A percentile compares a stretch with the other conserved stretches of the same genome.
phyloP scores from a whole-genome alignment of 64 coral and sea anemone species.

The Actinia tenebrosa region DNA sequence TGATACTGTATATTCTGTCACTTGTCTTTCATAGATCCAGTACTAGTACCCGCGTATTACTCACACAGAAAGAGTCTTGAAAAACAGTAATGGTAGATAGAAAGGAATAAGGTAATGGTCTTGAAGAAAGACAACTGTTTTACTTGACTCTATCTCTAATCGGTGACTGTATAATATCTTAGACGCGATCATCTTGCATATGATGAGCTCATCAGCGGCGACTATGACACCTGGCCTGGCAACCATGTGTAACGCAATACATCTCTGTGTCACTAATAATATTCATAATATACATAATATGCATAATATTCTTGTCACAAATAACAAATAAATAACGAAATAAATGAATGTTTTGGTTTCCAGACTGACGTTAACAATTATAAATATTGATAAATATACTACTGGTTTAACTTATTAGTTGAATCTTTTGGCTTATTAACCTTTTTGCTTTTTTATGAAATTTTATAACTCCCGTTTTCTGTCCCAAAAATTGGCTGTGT shows the following conservation, averaged over 20 bases:
- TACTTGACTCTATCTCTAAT: not conserved
- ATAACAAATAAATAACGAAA: no score
- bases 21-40: not conserved
- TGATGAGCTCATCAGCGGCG: constrained; percentile 36
- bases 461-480: no score
- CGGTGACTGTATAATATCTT: constrained; percentile 12
- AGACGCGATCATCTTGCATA: constrained; percentile 42
- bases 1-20: not conserved
- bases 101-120: not conserved
- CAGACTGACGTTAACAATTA: no score
- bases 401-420: no score
- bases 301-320: no score
- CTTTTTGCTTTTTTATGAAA: no score
- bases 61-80: not conserved
- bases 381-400: no score
- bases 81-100: not conserved
- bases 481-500: no score
- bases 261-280: not conserved
- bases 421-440: no score
- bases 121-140: constrained; percentile 22
- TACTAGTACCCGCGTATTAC: not conserved
- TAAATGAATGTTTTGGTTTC: no score
- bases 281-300: no score
- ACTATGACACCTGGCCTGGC: constrained; percentile 19
- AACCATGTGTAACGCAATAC: not conserved